Evolutionary conservation across 2,888 invertebrate species (phyloP).

Genomic region (Saturnia japonica): DNA sequence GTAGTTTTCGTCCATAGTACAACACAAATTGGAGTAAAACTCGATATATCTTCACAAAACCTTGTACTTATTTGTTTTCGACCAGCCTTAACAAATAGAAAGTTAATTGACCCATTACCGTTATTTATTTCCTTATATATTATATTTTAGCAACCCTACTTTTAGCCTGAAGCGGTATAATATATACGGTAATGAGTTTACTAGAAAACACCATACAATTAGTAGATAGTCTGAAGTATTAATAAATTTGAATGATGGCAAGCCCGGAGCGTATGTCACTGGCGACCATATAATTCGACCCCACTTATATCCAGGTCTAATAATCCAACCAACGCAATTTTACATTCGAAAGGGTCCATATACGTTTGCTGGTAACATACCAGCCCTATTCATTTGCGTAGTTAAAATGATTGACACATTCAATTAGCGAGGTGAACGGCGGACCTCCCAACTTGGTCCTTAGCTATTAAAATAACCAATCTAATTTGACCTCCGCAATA

Average conservation of each 20-base stretch:
- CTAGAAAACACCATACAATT: conserved; percentile 71
- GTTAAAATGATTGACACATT: conserved; percentile 91
- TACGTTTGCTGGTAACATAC: conserved; percentile 58
- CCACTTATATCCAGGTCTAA: conserved; percentile 25
- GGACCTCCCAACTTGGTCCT: conserved; percentile 80
- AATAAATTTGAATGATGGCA: conserved; percentile 68
- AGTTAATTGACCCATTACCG: not conserved
- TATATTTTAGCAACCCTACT: not conserved
- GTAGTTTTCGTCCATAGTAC: too few relatives aligned
- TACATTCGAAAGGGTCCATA: conserved; percentile 42
- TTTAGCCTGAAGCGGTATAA: conserved; percentile 48
- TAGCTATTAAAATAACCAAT: conserved; percentile 59
- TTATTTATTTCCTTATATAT: not conserved
- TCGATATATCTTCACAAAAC: too few relatives aligned
- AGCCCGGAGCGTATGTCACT: conserved; percentile 64
- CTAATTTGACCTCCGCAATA: conserved; percentile 38
- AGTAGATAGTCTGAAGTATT: conserved; percentile 60
- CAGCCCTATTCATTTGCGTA: conserved; percentile 83
- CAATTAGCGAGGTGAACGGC: conserved; percentile 87
- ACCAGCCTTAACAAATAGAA: not conserved
- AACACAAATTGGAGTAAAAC: too few relatives aligned
- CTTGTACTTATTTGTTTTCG: too few relatives aligned
- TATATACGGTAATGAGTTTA: conserved; percentile 65
- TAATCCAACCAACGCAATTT: conserved; percentile 29
- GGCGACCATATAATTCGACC: conserved; percentile 44